phyloP scores from a whole-genome alignment of 2,888 invertebrate species.

The Philonicus albiceps region DNA sequence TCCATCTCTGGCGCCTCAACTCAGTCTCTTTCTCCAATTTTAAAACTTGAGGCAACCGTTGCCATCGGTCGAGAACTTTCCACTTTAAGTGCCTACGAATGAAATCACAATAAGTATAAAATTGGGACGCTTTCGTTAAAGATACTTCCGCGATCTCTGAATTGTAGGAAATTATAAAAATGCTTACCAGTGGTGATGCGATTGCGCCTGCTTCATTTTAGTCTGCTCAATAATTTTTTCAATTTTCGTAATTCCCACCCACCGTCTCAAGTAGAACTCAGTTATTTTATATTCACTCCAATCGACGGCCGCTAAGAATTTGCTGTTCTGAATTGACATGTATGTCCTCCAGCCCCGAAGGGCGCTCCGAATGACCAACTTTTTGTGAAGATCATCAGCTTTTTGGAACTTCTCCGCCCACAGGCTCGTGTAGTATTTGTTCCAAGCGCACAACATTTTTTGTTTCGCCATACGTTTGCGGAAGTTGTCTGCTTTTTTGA shows the following conservation, averaged over 20 bases:
- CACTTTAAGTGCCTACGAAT: conserved; percentile 60
- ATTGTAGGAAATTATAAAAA: background rate
- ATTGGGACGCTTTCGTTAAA: background rate
- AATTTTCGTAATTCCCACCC: conserved; percentile 64
- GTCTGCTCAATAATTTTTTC: conserved; percentile 64
- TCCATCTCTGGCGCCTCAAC: conserved; percentile 73
- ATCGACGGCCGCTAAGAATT: conserved; percentile 76
- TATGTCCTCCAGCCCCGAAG: conserved; percentile 65
- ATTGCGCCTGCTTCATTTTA: conserved; percentile 62
- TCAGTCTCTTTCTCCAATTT: conserved; percentile 73
- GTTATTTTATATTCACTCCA: conserved; percentile 72
- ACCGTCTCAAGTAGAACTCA: conserved; percentile 65
- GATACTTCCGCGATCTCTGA: background rate
- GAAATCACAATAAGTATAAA: background rate
- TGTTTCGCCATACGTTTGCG: conserved; percentile 64
- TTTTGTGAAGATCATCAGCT: conserved; percentile 68
- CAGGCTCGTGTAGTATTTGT: conserved; percentile 65
- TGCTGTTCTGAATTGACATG: conserved; percentile 59
- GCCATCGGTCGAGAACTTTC: conserved; percentile 69
- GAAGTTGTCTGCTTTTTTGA: conserved; percentile 64
- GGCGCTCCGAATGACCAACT: conserved; percentile 63
- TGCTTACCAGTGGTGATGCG: conserved; percentile 61
- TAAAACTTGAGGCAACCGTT: conserved; percentile 71
- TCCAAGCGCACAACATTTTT: conserved; percentile 66
- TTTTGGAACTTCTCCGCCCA: conserved; percentile 66